phyloP scores from a whole-genome alignment of 2,888 invertebrate species.

The Diachrysia chrysitis region DNA sequence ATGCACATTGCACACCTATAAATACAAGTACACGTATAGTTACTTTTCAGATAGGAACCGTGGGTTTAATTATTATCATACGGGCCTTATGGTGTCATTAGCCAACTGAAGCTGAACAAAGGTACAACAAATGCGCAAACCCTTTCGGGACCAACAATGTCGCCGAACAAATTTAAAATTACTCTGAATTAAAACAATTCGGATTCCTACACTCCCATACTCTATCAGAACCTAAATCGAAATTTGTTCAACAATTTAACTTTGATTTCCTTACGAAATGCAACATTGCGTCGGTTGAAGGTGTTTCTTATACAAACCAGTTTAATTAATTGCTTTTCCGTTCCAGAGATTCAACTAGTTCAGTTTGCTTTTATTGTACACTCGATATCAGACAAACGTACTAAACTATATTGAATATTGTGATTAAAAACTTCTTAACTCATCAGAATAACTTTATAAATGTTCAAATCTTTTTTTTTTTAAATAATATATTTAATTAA shows the following conservation, averaged over 20 bases:
- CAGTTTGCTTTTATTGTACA: constrained; percentile 62
- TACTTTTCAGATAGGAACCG: not conserved
- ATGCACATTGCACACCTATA: not conserved
- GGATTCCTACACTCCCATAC: constrained; percentile 22
- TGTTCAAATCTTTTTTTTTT: constrained; percentile 35
- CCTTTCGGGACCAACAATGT: constrained; percentile 8
- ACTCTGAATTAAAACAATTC: constrained; percentile 17
- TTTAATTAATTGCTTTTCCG: constrained; percentile 74
- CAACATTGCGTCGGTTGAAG: constrained; percentile 52
- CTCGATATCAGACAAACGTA: constrained; percentile 57
- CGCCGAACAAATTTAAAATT: constrained; percentile 11
- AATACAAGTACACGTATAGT: not conserved
- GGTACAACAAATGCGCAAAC: constrained; percentile 12
- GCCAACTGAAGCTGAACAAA: not conserved
- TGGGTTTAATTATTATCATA: not conserved
- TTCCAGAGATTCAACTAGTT: constrained; percentile 62
- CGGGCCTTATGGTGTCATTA: not conserved
- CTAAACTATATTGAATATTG: constrained; percentile 61
- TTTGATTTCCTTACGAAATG: constrained; percentile 59
- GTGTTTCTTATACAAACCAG: constrained; percentile 69
- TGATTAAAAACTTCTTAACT: constrained; percentile 43
- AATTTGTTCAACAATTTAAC: constrained; percentile 56
- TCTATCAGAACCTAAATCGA: constrained; percentile 37
- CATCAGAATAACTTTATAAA: constrained; percentile 30
- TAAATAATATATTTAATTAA: no score